These are phyloP conservation scores for Arctopsyche grandis DNA, from an alignment of 1,140 invertebrate genomes.

Conservation along the genomic window DNA sequence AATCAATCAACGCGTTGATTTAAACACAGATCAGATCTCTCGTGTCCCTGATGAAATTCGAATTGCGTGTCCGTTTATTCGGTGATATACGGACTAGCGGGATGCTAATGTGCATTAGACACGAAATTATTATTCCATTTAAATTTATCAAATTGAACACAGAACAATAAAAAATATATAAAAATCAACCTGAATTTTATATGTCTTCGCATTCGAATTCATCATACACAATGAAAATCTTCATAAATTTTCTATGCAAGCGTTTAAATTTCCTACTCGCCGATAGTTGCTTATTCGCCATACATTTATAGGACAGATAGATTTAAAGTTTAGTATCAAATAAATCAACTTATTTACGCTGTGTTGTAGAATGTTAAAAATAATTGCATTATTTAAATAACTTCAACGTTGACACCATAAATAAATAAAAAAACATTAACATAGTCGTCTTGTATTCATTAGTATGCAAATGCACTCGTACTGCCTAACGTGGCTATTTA, in stretches of 20 bases:
- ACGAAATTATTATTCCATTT: conserved; percentile 11
- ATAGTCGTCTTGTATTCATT: not conserved
- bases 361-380: no score
- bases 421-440: not conserved
- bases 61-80: conserved; percentile 28
- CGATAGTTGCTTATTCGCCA: conserved; percentile 14
- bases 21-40: conserved; percentile 2
- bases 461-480: not conserved
- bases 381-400: no score
- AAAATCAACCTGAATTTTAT: no score
- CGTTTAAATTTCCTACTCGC: conserved; percentile 5
- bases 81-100: not conserved
- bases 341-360: no score
- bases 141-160: not conserved
- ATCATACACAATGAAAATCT: no score
- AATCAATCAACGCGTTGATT: conserved; percentile 32
- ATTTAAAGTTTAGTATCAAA: no score
- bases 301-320: no score
- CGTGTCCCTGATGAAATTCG: conserved; percentile 28
- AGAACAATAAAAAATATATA: no score
- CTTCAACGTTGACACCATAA: no score
- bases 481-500: not conserved
- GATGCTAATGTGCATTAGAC: conserved; percentile 18
- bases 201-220: no score
- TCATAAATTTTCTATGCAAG: not conserved